phyloP scores from a whole-genome alignment of 2,797 vertebrate species.

The Gymnocypris eckloni region DNA sequence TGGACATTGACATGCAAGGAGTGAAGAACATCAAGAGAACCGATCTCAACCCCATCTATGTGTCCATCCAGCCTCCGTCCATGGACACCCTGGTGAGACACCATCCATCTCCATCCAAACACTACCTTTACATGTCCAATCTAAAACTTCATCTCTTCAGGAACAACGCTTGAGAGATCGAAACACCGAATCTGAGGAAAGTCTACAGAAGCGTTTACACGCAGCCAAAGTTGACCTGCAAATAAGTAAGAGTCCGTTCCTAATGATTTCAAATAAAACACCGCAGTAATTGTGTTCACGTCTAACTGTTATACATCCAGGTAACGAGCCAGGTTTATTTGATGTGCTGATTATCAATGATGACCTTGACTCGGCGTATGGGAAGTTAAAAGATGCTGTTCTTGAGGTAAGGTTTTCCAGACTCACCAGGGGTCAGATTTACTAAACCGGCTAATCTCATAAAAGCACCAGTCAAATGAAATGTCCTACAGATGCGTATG shows the following conservation, averaged over 20 bases:
- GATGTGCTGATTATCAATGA: slow-evolving; percentile 90
- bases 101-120: neutral
- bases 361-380: slow-evolving; percentile 86
- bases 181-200: slow-evolving; percentile 92
- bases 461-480: neutral
- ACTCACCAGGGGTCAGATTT: neutral
- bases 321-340: slow-evolving; percentile 89
- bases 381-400: slow-evolving; percentile 79
- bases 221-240: slow-evolving; percentile 86
- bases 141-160: slow-evolving; percentile 67
- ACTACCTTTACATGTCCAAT: neutral
- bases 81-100: slow-evolving; percentile 85
- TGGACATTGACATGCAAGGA: slow-evolving; percentile 97
- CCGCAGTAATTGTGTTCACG: neutral
- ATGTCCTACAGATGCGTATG: neutral
- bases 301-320: slow-evolving; percentile 64
- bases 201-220: slow-evolving; percentile 83
- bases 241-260: slow-evolving; percentile 81
- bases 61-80: slow-evolving; percentile 92
- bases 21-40: slow-evolving; percentile 93
- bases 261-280: neutral
- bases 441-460: neutral
- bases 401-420: slow-evolving; percentile 80
- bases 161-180: slow-evolving; percentile 89
- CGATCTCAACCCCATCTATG: slow-evolving; percentile 89